These are phyloP conservation scores for Ectemnius lituratus DNA, from an alignment of 2,888 invertebrate genomes.

Conservation along the genomic window DNA sequence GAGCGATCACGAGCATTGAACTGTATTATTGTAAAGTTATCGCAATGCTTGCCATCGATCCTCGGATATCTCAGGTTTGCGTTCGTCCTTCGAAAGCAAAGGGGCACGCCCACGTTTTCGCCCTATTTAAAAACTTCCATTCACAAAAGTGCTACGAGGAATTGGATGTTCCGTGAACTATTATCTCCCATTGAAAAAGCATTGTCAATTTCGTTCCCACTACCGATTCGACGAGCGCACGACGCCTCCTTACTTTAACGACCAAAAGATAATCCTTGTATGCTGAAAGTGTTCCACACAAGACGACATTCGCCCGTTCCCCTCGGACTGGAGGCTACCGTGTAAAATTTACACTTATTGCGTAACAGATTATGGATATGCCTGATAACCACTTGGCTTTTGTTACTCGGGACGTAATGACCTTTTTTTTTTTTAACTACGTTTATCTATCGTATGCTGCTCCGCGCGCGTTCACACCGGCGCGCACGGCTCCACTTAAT, in stretches of 20 bases:
- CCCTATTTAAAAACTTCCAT: constrained; percentile 24
- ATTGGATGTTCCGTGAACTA: constrained; percentile 40
- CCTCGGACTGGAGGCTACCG: too few species aligned
- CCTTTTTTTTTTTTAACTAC: too few species aligned
- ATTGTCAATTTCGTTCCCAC: not conserved
- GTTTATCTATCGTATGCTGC: too few species aligned
- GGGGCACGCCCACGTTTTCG: constrained; percentile 4
- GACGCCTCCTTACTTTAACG: too few species aligned
- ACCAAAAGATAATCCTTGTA: too few species aligned
- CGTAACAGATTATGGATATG: not conserved
- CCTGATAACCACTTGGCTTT: too few species aligned
- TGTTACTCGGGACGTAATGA: too few species aligned
- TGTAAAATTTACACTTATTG: not conserved
- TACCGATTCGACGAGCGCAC: not conserved
- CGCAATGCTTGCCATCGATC: constrained; percentile 30
- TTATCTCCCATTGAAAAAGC: constrained; percentile 30
- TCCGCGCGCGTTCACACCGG: too few species aligned
- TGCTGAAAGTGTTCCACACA: too few species aligned
- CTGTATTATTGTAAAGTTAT: constrained; percentile 25
- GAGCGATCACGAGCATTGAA: constrained; percentile 17
- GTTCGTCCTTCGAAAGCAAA: constrained; percentile 9
- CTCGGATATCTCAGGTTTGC: not conserved
- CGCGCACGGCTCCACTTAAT: not conserved
- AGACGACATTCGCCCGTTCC: too few species aligned
- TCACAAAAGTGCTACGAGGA: constrained; percentile 53